These are phyloP conservation scores for Lepidotrigona ventralis DNA, from an alignment of 1,140 invertebrate genomes.

Conservation along the genomic window DNA sequence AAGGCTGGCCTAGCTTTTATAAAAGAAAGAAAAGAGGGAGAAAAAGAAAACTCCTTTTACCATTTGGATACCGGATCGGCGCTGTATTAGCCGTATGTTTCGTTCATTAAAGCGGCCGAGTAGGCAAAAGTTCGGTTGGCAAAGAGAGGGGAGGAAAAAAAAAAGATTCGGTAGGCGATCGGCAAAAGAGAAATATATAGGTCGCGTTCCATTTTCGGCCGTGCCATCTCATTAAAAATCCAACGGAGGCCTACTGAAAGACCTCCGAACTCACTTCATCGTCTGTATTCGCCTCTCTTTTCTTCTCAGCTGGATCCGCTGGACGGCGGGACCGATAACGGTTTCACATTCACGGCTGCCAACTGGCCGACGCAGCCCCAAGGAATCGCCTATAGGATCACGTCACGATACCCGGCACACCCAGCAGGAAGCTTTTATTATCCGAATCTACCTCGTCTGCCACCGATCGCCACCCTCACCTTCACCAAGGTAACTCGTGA, in stretches of 20 bases:
- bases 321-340: constrained; percentile 98
- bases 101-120: constrained; percentile 15
- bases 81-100: background rate
- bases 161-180: background rate
- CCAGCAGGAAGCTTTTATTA: constrained; percentile 97
- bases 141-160: background rate
- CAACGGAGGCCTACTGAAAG: constrained; percentile 10
- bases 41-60: background rate
- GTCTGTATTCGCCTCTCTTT: constrained; percentile 47
- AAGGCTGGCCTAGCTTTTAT: background rate
- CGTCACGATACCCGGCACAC: constrained; percentile 93
- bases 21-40: too few species aligned
- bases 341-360: constrained; percentile 97
- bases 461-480: constrained; percentile 94
- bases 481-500: constrained; percentile 88
- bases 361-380: constrained; percentile 95
- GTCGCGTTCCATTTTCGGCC: constrained; percentile 30
- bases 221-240: constrained; percentile 41
- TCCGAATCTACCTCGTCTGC: constrained; percentile 90
- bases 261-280: background rate
- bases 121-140: background rate
- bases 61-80: background rate
- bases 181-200: constrained; percentile 8
- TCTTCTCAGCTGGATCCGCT: constrained; percentile 90
- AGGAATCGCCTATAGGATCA: constrained; percentile 94